phyloP scores from a whole-genome alignment of 2,888 invertebrate species.

The Fragum sueziense region DNA sequence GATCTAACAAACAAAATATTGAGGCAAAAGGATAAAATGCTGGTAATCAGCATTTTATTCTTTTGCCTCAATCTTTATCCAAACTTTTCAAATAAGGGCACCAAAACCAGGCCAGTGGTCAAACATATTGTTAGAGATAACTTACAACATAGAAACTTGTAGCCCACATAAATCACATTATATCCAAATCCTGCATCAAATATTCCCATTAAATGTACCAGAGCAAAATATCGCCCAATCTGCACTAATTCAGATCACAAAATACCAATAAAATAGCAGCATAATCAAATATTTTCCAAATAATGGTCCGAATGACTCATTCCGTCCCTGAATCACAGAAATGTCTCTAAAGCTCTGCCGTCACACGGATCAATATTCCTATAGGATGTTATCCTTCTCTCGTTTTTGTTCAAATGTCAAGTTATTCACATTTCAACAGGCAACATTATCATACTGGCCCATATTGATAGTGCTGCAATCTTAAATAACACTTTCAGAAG shows the following conservation, averaged over 20 bases:
- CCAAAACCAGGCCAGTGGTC: too few relatives aligned
- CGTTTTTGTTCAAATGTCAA: background rate
- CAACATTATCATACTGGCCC: too few relatives aligned
- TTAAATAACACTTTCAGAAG: too few relatives aligned
- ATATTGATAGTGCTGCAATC: too few relatives aligned
- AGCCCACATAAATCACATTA: too few relatives aligned
- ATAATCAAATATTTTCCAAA: background rate
- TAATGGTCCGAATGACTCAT: conserved; percentile 4
- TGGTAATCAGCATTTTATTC: too few relatives aligned
- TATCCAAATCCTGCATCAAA: background rate
- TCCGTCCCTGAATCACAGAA: conserved; percentile 17
- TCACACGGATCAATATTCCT: conserved; percentile 19
- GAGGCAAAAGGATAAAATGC: too few relatives aligned
- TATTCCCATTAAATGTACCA: background rate
- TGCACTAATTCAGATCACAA: background rate
- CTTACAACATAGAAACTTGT: background rate
- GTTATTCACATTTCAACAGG: too few relatives aligned
- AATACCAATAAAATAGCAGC: background rate
- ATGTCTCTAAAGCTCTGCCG: conserved; percentile 6
- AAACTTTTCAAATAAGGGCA: too few relatives aligned
- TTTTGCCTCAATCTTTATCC: too few relatives aligned
- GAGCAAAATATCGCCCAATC: background rate
- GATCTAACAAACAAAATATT: too few relatives aligned
- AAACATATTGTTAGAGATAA: background rate
- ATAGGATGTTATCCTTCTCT: background rate